Conservation (phyloP, 2,888 invertebrate genomes). For the Pandemis corylana region DNA sequence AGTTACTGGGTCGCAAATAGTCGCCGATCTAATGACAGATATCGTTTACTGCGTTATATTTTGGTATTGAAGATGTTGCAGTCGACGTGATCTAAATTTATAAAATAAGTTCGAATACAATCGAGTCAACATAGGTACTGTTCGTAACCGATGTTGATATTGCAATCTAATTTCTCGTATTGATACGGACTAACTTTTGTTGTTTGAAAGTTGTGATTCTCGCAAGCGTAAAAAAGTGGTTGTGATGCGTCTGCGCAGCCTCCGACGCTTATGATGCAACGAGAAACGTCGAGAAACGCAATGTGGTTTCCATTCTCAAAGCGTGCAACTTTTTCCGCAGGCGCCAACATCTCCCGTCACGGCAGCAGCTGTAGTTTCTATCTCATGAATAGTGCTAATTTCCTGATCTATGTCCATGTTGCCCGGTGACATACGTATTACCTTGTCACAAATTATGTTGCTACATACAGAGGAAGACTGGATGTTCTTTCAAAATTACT, state of each 20-base stretch:
- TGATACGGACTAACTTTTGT: conserved; percentile 6
- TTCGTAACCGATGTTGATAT: neutral
- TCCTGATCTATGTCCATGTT: conserved; percentile 47
- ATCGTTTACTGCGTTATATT: conserved; percentile 17
- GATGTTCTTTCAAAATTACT: neutral
- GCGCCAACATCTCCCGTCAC: conserved; percentile 62
- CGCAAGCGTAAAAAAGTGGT: conserved; percentile 59
- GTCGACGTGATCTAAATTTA: neutral
- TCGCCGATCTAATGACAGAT: conserved; percentile 47
- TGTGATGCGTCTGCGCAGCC: conserved; percentile 55
- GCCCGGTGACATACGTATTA: conserved; percentile 46
- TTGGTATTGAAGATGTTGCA: neutral
- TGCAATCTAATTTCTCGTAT: neutral
- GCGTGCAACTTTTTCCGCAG: conserved; percentile 70
- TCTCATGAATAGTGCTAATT: conserved; percentile 68
- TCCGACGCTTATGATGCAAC: conserved; percentile 64
- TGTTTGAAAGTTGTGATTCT: conserved; percentile 61
- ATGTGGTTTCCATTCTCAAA: conserved; percentile 60
- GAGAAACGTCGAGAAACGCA: conserved; percentile 65
- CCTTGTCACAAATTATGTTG: conserved; percentile 23
- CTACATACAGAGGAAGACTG: conserved; percentile 8
- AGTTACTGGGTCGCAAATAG: conserved; percentile 68
- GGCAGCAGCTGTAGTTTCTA: conserved; percentile 64
- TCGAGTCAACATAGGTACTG: neutral
- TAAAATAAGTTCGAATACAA: neutral